phyloP scores from a whole-genome alignment of 2,797 vertebrate genomes.

The Halcyon chelicuti region DNA sequence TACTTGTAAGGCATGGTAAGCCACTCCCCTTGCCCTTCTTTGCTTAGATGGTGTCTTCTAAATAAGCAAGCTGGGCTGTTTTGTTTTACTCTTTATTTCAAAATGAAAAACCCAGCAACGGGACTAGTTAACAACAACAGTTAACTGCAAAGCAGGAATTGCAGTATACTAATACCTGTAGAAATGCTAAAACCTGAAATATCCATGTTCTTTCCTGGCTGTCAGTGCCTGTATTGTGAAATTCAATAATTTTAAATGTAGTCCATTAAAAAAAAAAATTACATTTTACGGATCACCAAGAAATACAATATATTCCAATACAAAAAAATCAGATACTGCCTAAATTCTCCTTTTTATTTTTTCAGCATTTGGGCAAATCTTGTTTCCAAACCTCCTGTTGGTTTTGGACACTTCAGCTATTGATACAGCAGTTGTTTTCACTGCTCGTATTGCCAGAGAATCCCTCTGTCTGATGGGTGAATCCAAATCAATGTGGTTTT shows the following conservation, averaged over 20 bases:
- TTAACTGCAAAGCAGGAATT: neutral
- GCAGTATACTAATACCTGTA: neutral
- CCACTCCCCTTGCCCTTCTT: neutral
- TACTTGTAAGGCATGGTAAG: neutral
- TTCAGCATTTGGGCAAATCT: neutral
- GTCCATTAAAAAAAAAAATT: neutral
- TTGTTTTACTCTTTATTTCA: neutral
- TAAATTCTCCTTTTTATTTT: neutral
- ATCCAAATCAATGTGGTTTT: neutral
- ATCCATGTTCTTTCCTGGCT: neutral
- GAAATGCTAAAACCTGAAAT: neutral
- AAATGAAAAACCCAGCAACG: neutral
- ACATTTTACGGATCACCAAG: neutral
- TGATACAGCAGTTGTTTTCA: neutral
- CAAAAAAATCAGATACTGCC: neutral
- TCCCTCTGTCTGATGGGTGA: neutral
- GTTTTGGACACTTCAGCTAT: neutral
- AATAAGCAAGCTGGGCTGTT: neutral
- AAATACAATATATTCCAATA: neutral
- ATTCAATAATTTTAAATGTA: neutral
- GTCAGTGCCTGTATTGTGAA: neutral
- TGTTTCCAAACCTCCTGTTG: neutral
- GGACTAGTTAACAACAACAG: neutral
- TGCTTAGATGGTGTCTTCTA: neutral
- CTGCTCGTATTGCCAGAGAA: neutral